Evolutionary conservation across 2,113 vertebrate genomes (phyloP).

Genomic region (Promerops cafer): DNA sequence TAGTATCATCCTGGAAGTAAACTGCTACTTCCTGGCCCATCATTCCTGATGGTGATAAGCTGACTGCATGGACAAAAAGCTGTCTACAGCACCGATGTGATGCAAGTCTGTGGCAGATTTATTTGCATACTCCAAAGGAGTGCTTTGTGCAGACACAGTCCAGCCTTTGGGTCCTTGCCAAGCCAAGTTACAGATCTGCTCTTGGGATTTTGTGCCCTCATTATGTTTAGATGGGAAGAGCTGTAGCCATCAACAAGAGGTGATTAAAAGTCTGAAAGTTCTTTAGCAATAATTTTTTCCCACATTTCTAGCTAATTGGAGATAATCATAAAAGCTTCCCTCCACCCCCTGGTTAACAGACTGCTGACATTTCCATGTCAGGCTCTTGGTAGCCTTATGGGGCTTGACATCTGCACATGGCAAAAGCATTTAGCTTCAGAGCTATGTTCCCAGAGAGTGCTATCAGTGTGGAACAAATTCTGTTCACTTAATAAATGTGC

Average conservation of each 20-base stretch:
- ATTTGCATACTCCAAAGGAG: not conserved
- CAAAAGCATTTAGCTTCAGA: not conserved
- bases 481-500: not conserved
- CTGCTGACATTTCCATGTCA: not conserved
- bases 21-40: not conserved
- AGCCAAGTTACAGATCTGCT: not conserved
- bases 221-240: not conserved
- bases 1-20: not conserved
- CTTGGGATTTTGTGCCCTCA: not conserved
- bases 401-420: not conserved
- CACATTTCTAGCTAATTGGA: not conserved
- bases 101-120: not conserved
- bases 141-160: not conserved
- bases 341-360: not conserved
- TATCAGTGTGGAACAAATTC: not conserved
- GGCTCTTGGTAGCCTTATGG: not conserved
- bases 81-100: accelerated
- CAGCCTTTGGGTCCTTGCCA: not conserved
- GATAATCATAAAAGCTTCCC: not conserved
- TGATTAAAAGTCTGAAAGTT: not conserved
- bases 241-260: not conserved
- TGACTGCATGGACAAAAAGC: not conserved
- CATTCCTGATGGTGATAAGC: not conserved
- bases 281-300: not conserved
- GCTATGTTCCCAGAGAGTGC: not conserved